phyloP scores from a whole-genome alignment of 2,113 vertebrate genomes.

The Rostratula benghalensis region DNA sequence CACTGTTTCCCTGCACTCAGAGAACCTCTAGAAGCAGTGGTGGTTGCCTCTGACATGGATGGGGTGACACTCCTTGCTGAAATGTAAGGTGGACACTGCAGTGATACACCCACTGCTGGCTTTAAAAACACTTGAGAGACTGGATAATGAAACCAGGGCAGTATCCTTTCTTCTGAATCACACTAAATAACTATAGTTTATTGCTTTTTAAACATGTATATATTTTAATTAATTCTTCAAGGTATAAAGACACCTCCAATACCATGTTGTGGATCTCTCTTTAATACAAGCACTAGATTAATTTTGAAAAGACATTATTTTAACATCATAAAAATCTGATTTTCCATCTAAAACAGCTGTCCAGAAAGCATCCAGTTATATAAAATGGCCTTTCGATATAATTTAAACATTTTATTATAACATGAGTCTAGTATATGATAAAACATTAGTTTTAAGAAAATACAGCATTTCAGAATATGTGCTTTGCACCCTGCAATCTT shows the following conservation, averaged over 20 bases:
- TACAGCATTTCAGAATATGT: constrained; percentile 17
- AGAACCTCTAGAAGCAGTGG: neutral
- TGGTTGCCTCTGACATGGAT: accelerated
- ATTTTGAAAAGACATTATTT: neutral
- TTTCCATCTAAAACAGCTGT: neutral
- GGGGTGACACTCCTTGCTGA: neutral
- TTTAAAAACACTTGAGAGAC: neutral
- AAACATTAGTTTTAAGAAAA: constrained; percentile 29
- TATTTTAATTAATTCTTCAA: neutral
- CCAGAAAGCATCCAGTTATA: neutral
- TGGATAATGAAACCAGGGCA: neutral
- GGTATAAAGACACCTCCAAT: neutral
- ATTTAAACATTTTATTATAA: neutral
- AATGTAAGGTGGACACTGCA: neutral
- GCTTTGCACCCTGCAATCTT: constrained; percentile 19
- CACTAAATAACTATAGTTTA: neutral
- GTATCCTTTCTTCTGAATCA: neutral
- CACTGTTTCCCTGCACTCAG: neutral
- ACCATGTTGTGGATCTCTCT: neutral
- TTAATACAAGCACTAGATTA: neutral
- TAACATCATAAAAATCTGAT: neutral
- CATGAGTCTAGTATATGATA: neutral
- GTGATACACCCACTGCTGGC: neutral
- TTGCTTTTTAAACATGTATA: neutral
- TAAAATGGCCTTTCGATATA: neutral